Base-by-base conservation (phyloP, 2,113 vertebrate species). In the Grantiella picta region DNA sequence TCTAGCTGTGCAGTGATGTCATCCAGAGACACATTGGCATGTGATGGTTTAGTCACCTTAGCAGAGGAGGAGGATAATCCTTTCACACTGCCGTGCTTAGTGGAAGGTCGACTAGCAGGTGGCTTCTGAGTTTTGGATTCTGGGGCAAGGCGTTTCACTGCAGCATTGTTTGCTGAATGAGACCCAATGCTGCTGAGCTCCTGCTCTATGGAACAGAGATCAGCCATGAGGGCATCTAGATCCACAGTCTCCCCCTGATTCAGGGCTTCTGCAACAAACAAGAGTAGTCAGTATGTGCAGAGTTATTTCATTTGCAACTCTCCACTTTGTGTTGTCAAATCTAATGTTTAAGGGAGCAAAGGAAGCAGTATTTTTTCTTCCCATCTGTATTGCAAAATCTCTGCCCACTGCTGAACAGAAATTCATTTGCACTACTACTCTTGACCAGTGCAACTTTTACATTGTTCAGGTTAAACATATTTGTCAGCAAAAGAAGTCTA, bases 1-100 rank as follows among this genome's bases (percentile, higher is more conserved):
- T 99, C 99, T 95, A 99, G 97, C 93, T 99, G 99, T 14, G 99
- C 99, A 49, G 99, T 99, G 98, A 99, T 99, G 95, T 99, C 99
- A 49, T 99, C 99, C 97, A 99, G 96, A 65, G 99, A 99, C 89
- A 99, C 98, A 63, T 99, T 99, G 82, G 98, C 98, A 82, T 98
- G 98, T 2, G 98, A 86, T 1, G 98, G 93, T 63, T 98, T 98
- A 40, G 97, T 71, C 82, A 94, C 95, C 88, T 96, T 97, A 89
- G 94, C 96, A 8, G 98, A 97, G 35, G 97, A 97, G 54, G 98
- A 89, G 79, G 99, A 96, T 31, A 92, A 91, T 87, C 96, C 97
- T 94, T 98, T 98, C 96, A 98, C 96, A 83, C 98, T 98, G 95
- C 99, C 97, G n/a, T 98, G 97, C 85, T 98, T 97, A n/a, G 97